These are phyloP conservation scores for Euschistus heros DNA, from an alignment of 1,140 invertebrate species.

Conservation along the genomic window DNA sequence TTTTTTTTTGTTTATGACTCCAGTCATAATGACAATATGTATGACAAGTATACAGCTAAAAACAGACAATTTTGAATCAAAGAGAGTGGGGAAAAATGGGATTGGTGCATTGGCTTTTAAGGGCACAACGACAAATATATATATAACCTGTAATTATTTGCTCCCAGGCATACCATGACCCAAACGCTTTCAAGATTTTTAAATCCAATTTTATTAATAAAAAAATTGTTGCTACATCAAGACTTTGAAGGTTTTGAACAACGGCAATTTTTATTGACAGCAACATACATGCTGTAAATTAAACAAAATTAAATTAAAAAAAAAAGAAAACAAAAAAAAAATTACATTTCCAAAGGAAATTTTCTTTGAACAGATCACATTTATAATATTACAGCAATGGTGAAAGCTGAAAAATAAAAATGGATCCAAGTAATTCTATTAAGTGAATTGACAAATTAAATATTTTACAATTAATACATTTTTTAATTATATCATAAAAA, in stretches of 20 bases:
- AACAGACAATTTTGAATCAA: background rate
- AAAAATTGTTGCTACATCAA: constrained; percentile 14
- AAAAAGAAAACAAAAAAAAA: constrained; percentile 1
- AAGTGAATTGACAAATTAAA: constrained; percentile 21
- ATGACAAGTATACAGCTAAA: constrained; percentile 17
- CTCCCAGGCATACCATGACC: constrained; percentile 17
- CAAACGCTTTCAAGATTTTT: constrained; percentile 3
- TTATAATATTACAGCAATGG: constrained; percentile 16
- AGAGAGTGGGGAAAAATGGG: constrained; percentile 7
- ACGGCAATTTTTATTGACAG: constrained; percentile 7
- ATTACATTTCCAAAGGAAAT: constrained; percentile 15
- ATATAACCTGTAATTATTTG: constrained; percentile 4
- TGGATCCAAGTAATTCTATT: constrained; percentile 8
- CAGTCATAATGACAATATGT: constrained; percentile 1
- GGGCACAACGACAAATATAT: constrained; percentile 4
- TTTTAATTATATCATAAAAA: constrained; percentile 17
- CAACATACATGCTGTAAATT: constrained; percentile 16
- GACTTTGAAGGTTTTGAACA: constrained; percentile 16
- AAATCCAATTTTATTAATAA: constrained; percentile 7
- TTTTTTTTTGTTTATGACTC: background rate
- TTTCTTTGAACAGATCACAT: constrained; percentile 14
- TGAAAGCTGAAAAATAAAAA: constrained; percentile 15
- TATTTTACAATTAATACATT: constrained; percentile 20
- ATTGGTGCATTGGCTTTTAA: background rate
- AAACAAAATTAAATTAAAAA: constrained; percentile 9